These are phyloP conservation scores for Tetramorium bicarinatum DNA, from an alignment of 2,888 invertebrate species.

Conservation along the genomic window DNA sequence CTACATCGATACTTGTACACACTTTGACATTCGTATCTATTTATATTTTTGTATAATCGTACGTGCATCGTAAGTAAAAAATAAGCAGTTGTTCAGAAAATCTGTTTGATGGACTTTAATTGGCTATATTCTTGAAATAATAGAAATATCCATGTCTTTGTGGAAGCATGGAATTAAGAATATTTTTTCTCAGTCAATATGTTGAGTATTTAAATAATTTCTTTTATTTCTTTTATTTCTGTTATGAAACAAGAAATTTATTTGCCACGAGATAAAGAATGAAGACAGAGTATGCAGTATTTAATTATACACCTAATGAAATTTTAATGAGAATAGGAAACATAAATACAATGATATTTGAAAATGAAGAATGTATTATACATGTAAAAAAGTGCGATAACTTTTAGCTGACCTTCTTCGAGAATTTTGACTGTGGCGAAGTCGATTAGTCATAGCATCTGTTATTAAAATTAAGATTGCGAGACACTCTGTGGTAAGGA, in stretches of 20 bases:
- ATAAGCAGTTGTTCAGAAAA: not conserved
- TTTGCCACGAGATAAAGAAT: constrained; percentile 1
- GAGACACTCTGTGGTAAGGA: not conserved
- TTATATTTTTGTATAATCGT: not conserved
- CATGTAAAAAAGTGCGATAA: not conserved
- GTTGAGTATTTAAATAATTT: not conserved
- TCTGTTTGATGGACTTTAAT: not conserved
- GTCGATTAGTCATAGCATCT: constrained; percentile 5
- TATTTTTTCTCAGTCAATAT: not conserved
- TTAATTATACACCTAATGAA: constrained; percentile 14
- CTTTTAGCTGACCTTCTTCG: not conserved
- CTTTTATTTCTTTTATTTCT: not conserved
- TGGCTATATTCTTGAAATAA: not conserved
- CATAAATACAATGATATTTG: not conserved
- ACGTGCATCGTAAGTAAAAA: not conserved
- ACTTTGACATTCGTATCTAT: not conserved
- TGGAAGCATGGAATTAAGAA: not conserved
- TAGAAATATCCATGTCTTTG: not conserved
- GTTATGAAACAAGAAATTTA: not conserved
- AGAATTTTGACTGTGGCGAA: not conserved
- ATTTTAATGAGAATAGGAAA: constrained; percentile 29
- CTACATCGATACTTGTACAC: not conserved
- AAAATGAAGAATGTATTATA: not conserved
- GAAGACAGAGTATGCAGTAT: not conserved
- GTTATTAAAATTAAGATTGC: constrained; percentile 26